Conservation (phyloP, 2,797 vertebrate species). For the Neoniphon sammara region DNA sequence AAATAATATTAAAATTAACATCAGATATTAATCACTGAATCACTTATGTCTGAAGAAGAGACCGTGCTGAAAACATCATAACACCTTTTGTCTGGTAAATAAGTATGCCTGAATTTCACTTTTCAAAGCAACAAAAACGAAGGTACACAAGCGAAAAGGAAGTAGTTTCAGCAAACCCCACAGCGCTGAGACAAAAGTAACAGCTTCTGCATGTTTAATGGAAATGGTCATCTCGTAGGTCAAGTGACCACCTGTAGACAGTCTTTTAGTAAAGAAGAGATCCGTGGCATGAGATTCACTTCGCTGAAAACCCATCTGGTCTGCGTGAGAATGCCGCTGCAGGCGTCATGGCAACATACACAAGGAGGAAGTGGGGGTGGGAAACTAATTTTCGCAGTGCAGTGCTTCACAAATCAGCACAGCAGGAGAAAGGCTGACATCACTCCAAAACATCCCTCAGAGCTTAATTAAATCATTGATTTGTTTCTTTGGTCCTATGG, state of each 20-base stretch:
- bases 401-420: constrained; percentile 56
- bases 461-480: constrained; percentile 55
- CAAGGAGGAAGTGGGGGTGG: constrained; percentile 65
- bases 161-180: not conserved
- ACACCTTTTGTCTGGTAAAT: too few species aligned
- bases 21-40: not conserved
- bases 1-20: too few species aligned
- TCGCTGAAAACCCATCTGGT: constrained; percentile 66
- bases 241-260: constrained; percentile 41
- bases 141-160: not conserved
- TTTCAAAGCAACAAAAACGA: not conserved
- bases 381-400: constrained; percentile 57
- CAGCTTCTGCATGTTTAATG: constrained; percentile 12
- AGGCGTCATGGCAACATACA: constrained; percentile 69
- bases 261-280: constrained; percentile 32
- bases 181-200: constrained; percentile 2
- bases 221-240: constrained; percentile 35
- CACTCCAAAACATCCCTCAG: constrained; percentile 52
- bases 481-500: constrained; percentile 40
- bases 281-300: constrained; percentile 14
- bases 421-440: constrained; percentile 57
- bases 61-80: too few species aligned
- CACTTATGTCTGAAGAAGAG: too few species aligned
- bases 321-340: constrained; percentile 58
- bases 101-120: not conserved